Conservation (phyloP, 1,140 invertebrate species). For the Drosophila tristis region DNA sequence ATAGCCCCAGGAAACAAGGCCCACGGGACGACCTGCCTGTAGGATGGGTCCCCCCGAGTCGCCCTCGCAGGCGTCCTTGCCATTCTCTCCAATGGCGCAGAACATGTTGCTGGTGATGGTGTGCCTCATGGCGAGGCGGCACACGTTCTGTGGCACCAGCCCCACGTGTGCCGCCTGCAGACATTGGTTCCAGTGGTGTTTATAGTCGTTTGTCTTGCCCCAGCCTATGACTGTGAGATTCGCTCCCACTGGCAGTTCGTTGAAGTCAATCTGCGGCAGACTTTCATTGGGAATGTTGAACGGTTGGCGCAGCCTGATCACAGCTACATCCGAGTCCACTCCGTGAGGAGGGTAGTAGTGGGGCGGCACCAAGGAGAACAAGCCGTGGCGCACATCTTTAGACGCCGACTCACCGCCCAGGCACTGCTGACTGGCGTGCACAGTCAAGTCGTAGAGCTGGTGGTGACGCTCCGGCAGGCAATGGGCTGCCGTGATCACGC, state of each 20-base stretch:
- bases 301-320: conserved; percentile 42
- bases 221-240: conserved; percentile 61
- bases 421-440: conserved; percentile 60
- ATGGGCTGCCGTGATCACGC: conserved; percentile 74
- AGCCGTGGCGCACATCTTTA: conserved; percentile 33
- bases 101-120: conserved; percentile 77
- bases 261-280: conserved; percentile 42
- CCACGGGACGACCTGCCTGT: conserved; percentile 24
- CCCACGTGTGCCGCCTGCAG: conserved; percentile 41
- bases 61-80: conserved; percentile 55
- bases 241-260: conserved; percentile 17
- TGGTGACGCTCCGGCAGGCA: conserved; percentile 40
- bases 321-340: conserved; percentile 60
- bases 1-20: conserved; percentile 87
- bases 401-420: conserved; percentile 4
- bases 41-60: conserved; percentile 67
- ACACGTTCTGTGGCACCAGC: conserved; percentile 6
- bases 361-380: conserved; percentile 10
- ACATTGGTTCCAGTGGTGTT: conserved; percentile 33
- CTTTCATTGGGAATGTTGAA: conserved; percentile 35
- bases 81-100: conserved; percentile 76
- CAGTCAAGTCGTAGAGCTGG: conserved; percentile 17
- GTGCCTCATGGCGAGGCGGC: conserved; percentile 4
- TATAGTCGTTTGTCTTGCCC: conserved; percentile 21
- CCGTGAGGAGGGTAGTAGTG: conserved; percentile 11